Evolutionary conservation across 2,888 invertebrate genomes (phyloP).

Genomic region (Drosophila birchii): DNA sequence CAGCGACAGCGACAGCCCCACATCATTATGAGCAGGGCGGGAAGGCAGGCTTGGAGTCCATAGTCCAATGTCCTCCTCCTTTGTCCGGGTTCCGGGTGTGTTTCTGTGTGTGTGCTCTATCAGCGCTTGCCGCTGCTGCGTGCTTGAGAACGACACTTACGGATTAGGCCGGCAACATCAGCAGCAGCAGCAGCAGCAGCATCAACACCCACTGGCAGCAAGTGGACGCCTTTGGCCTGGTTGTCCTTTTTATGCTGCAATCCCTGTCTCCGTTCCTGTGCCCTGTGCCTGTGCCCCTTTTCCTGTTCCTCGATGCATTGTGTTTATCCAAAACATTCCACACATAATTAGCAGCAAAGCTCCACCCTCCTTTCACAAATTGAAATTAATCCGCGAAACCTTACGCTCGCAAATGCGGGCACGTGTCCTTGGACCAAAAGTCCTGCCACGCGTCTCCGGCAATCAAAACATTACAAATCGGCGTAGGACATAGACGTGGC

Average conservation of each 20-base stretch:
- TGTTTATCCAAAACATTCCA: constrained; percentile 79
- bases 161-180: constrained; percentile 72
- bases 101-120: constrained; percentile 70
- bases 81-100: constrained; percentile 30
- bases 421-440: constrained; percentile 71
- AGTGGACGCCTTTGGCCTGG: constrained; percentile 62
- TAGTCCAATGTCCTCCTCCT: constrained; percentile 16
- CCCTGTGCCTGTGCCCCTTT: constrained; percentile 14
- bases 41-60: constrained; percentile 2
- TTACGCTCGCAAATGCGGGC: constrained; percentile 75
- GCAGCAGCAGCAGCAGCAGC: constrained; percentile 44
- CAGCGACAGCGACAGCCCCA: constrained; percentile 63
- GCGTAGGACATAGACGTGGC: constrained; percentile 35
- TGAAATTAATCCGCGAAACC: constrained; percentile 82
- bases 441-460: constrained; percentile 53
- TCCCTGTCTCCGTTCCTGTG: constrained; percentile 16
- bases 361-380: constrained; percentile 65
- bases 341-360: constrained; percentile 78
- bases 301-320: constrained; percentile 56
- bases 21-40: constrained; percentile 62
- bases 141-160: constrained; percentile 78
- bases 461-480: constrained; percentile 78
- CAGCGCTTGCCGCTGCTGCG: constrained; percentile 71
- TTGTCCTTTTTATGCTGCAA: constrained; percentile 68
- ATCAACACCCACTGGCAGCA: constrained; percentile 56